Percentiles rank a stretch among this genome's conserved stretches.
phyloP scores from a whole-genome alignment of 2,797 vertebrate genomes.

The Distichodus sexfasciatus region DNA sequence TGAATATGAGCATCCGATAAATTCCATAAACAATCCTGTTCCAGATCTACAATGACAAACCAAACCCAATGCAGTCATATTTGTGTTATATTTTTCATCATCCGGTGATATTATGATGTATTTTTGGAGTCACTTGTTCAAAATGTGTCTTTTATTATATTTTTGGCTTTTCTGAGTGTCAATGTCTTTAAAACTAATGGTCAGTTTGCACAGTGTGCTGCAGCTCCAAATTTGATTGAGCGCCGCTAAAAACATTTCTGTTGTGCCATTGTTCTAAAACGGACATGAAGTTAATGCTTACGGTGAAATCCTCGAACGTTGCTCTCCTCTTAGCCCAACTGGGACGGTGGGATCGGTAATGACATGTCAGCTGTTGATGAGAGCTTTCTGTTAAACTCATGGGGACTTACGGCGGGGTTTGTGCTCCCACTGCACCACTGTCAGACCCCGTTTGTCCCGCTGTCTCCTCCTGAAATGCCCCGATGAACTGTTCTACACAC shows the following conservation, averaged over 20 bases:
- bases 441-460: slow-evolving; percentile 16
- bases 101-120: slow-evolving; percentile 27
- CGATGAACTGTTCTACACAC: background rate
- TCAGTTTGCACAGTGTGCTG: background rate
- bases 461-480: slow-evolving; percentile 21
- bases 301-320: slow-evolving; percentile 1
- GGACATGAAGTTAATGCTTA: slow-evolving; percentile 3
- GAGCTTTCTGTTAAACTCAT: slow-evolving; percentile 28
- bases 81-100: slow-evolving; percentile 43
- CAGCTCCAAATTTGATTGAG: background rate
- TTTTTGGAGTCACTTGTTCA: background rate
- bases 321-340: background rate
- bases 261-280: background rate
- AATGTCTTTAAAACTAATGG: background rate
- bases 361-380: slow-evolving; percentile 28
- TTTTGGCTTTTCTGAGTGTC: too few relatives aligned
- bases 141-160: background rate
- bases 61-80: too few relatives aligned
- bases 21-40: too few relatives aligned
- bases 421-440: slow-evolving; percentile 19
- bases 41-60: too few relatives aligned
- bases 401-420: background rate
- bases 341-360: slow-evolving; percentile 30
- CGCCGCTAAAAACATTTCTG: slow-evolving; percentile 28
- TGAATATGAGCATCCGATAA: too few relatives aligned